Evolutionary conservation across 1,140 invertebrate species (phyloP), one percentile per base, ranked within the genome.

Genomic region (Caenorhabditis inopinata): DNA sequence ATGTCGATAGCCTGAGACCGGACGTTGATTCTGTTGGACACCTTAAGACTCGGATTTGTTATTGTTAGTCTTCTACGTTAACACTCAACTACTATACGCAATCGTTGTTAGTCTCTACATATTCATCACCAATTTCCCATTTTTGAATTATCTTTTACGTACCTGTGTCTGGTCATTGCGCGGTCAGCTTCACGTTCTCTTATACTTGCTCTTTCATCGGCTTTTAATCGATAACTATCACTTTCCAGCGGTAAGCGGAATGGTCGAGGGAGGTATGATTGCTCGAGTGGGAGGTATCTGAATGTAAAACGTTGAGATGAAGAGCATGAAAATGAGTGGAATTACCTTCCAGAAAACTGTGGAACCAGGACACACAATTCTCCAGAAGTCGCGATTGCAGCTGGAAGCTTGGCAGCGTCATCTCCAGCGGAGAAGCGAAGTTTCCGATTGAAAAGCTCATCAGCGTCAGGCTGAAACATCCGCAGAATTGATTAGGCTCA

Each of bases 371-470:
- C 84, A 47, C 75, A 82, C 14, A 87, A 49, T 80, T 88, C 87
- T 2, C 87, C 87, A 75, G 85, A 89, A 77, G 87, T 88, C n/a
- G 82, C 42, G 53, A 88, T 88, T 4, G 87, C 87, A 27, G 79
- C 58, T 23, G 87, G 87, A 38, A 88, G 74, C 79, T 88, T 88
- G 1, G 84, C 81, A 7, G 87, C 87, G 82, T 88, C 87, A 74
- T 88, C 87, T 46, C 86, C 86, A 53, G 86, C 84, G 12, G 87
- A 87, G 74, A 88, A 88, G 11, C 87, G 80, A 14, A 88, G 53
- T 68, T 88, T 88, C 77, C 88, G 85, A 11, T 83, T 76, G 77
- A 88, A 88, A 7, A 87, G 81, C 14, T 88, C 87, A 23, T 88
- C 87, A 27, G 82, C 83, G 74, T 88, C 87, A 7, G 87, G 87